Evolutionary conservation across 1,140 invertebrate species (phyloP).

Genomic region (Berghia stephanieae): DNA sequence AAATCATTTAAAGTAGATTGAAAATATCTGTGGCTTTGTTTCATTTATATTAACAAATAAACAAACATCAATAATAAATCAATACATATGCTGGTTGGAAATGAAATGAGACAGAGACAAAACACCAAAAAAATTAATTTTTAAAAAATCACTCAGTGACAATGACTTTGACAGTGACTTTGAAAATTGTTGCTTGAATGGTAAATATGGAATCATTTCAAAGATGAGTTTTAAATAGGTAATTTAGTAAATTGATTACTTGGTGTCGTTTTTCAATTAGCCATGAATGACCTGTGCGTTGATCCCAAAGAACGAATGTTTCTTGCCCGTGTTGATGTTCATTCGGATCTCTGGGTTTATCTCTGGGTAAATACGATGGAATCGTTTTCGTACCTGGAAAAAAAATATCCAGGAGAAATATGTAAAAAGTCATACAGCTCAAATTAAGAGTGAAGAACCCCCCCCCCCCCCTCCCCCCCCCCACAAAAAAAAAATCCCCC

Average conservation of each 20-base stretch:
- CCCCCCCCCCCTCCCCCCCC: too few relatives aligned
- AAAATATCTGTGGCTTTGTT: too few relatives aligned
- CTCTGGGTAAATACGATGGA: constrained; percentile 55
- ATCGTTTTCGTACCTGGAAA: constrained; percentile 37
- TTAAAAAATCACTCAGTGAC: background rate
- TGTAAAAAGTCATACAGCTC: too few relatives aligned
- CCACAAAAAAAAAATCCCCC: too few relatives aligned
- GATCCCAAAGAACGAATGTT: constrained; percentile 57
- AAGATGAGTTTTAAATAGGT: background rate
- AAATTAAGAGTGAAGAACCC: too few relatives aligned
- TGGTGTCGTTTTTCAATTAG: constrained; percentile 15
- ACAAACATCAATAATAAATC: too few relatives aligned
- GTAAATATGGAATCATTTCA: background rate
- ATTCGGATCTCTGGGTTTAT: constrained; percentile 56
- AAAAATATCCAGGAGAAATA: too few relatives aligned
- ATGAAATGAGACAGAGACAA: background rate
- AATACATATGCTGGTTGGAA: too few relatives aligned
- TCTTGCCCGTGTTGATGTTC: constrained; percentile 58
- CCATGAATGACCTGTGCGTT: constrained; percentile 58
- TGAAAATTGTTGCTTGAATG: background rate
- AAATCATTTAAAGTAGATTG: too few relatives aligned
- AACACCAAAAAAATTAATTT: background rate
- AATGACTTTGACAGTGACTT: background rate
- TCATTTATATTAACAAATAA: too few relatives aligned
- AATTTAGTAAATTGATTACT: background rate